Conservation (phyloP, 1,140 invertebrate species). For the Sitophilus oryzae region DNA sequence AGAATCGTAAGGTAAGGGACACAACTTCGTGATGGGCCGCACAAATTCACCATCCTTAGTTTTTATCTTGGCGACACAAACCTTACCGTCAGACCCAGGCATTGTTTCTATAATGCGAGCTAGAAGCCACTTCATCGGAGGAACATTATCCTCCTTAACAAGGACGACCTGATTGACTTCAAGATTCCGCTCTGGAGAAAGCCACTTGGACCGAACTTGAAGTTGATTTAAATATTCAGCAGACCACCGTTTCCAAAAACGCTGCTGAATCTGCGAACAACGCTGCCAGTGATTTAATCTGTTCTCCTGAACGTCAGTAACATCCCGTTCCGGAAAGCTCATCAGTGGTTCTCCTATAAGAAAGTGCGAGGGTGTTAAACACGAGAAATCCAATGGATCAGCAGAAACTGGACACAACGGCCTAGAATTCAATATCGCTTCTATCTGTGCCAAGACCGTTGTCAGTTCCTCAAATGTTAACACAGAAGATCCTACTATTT, state of each 20-base stretch:
- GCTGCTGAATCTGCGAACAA: conserved; percentile 14
- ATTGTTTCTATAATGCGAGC: conserved; percentile 7
- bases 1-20: too few relatives aligned
- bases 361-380: conserved; percentile 39
- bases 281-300: conserved; percentile 7
- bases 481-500: conserved; percentile 1
- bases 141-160: conserved; percentile 6
- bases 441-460: too few relatives aligned
- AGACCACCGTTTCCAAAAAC: conserved; percentile 32
- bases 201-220: conserved; percentile 27
- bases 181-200: too few relatives aligned
- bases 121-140: conserved; percentile 2
- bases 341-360: conserved; percentile 33
- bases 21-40: conserved; percentile 5
- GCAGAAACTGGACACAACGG: not conserved
- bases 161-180: too few relatives aligned
- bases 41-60: conserved; percentile 7
- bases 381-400: conserved; percentile 4
- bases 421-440: too few relatives aligned
- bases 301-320: conserved; percentile 1
- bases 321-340: conserved; percentile 26
- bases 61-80: conserved; percentile 2
- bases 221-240: conserved; percentile 29
- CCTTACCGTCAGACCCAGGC: conserved; percentile 5
- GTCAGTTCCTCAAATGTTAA: conserved; percentile 14